These are phyloP conservation scores for Yoshiicerus persimilis DNA, from an alignment of 1,140 invertebrate species.

Conservation along the genomic window DNA sequence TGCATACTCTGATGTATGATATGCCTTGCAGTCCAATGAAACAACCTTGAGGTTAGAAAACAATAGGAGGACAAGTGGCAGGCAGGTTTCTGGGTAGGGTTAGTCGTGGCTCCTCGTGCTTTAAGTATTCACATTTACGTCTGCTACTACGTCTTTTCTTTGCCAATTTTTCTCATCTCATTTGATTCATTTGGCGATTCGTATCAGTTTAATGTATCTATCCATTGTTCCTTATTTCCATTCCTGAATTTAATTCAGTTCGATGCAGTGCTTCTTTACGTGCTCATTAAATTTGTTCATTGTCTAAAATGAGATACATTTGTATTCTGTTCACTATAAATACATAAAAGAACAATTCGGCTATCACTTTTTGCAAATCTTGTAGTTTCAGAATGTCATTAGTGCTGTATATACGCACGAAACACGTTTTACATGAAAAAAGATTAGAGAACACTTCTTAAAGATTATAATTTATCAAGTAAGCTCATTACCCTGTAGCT, in stretches of 20 bases:
- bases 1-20: background rate
- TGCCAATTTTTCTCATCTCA: background rate
- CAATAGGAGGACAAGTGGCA: constrained; percentile 26
- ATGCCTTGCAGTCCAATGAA: constrained; percentile 26
- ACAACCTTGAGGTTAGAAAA: constrained; percentile 18
- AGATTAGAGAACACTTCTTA: background rate
- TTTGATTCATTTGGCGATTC: background rate
- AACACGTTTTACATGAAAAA: background rate
- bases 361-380: no score
- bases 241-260: background rate
- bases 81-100: constrained; percentile 13
- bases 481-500: no score
- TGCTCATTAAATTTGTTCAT: no score
- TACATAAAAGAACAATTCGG: background rate
- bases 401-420: background rate
- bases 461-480: background rate
- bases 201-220: background rate
- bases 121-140: background rate
- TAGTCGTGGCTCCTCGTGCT: background rate
- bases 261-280: no score
- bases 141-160: background rate
- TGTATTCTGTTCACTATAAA: background rate
- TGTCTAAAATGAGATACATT: background rate
- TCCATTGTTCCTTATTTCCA: background rate
- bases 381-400: background rate